Evolutionary conservation across 2,797 vertebrate species (phyloP).

Genomic region (Scyliorhinus canicula): DNA sequence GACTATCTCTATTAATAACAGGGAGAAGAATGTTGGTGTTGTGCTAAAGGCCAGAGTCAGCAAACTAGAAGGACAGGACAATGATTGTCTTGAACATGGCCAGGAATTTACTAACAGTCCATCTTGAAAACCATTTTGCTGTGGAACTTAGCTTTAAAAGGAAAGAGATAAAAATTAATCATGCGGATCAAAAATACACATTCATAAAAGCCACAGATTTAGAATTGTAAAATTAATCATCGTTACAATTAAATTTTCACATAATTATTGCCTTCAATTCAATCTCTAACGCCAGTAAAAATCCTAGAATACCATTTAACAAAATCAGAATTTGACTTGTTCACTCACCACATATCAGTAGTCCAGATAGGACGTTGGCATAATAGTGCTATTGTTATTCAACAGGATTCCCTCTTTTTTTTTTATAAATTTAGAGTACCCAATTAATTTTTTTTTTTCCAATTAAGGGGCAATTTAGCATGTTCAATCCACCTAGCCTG

Average conservation of each 20-base stretch:
- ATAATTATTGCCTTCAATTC: background rate
- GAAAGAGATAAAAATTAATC: background rate
- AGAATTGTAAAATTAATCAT: background rate
- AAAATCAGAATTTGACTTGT: background rate
- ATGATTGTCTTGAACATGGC: background rate
- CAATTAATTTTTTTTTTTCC: no score
- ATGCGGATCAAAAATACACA: background rate
- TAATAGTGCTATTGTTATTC: no score
- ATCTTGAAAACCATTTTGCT: background rate
- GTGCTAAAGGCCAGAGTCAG: background rate
- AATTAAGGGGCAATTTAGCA: no score
- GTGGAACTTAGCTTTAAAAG: background rate
- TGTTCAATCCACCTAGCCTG: no score
- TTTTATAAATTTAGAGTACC: no score
- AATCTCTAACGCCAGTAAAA: background rate
- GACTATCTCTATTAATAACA: background rate
- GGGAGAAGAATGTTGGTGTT: background rate
- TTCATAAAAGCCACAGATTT: background rate
- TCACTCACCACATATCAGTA: background rate
- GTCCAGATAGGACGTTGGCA: no score
- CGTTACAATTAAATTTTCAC: background rate
- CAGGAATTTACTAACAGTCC: background rate
- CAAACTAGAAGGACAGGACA: background rate
- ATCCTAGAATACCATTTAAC: background rate
- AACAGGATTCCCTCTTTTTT: no score